phyloP scores from a whole-genome alignment of 2,113 vertebrate genomes.

The Odontesthes bonariensis region DNA sequence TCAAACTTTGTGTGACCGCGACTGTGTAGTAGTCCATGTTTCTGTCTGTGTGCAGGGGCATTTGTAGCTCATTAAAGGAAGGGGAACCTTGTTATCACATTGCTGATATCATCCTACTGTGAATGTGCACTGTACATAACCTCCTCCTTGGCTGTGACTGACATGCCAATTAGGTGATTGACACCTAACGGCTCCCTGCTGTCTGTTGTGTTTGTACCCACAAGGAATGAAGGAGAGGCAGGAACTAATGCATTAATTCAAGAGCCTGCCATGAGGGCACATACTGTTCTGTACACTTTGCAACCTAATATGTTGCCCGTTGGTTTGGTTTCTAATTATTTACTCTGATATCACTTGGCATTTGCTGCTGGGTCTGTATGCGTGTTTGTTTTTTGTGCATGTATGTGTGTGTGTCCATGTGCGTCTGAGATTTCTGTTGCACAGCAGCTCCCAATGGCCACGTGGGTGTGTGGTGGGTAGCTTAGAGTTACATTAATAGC shows the following conservation, averaged over 20 bases:
- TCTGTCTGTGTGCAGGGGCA: conserved; percentile 2
- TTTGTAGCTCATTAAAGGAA: conserved; percentile 38
- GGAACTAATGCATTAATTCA: conserved; percentile 22
- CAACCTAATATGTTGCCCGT: conserved; percentile 44
- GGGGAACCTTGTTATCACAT: conserved; percentile 39
- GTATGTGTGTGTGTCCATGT: conserved; percentile 36
- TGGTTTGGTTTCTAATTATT: conserved; percentile 65
- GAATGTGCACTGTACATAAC: conserved; percentile 36
- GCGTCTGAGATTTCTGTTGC: conserved; percentile 45
- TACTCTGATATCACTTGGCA: conserved; percentile 54
- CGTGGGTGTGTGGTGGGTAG: conserved; percentile 84
- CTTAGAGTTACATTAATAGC: conserved; percentile 82
- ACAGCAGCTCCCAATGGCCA: conserved; percentile 70
- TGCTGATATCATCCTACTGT: conserved; percentile 38
- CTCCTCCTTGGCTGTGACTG: conserved; percentile 28
- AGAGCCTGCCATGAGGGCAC: conserved; percentile 21
- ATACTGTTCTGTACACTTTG: conserved; percentile 41
- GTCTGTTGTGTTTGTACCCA: conserved; percentile 39
- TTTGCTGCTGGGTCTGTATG: conserved; percentile 37
- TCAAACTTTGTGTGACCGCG: conserved; percentile 5
- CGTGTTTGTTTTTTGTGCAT: conserved; percentile 28
- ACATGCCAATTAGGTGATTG: conserved; percentile 47
- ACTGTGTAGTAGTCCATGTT: conserved; percentile 13
- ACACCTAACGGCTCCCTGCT: conserved; percentile 54
- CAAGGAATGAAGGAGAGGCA: conserved; percentile 33